These are phyloP conservation scores for Oxytorus armatus DNA, from an alignment of 2,888 invertebrate genomes.

Conservation along the genomic window DNA sequence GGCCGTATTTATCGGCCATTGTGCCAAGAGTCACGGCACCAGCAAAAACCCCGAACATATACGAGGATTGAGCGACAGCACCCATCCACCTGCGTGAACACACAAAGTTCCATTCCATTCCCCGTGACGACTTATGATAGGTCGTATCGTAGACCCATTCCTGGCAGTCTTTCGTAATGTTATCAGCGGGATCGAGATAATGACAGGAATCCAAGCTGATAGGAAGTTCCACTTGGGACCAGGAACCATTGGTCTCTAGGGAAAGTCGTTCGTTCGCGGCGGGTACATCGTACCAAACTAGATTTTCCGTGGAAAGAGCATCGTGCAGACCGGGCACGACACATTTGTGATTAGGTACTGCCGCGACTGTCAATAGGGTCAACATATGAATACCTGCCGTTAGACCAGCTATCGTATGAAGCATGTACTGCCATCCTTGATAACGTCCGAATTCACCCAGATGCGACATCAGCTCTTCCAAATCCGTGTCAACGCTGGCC, in stretches of 20 bases:
- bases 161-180: constrained; percentile 84
- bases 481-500: constrained; percentile 77
- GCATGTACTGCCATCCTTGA: constrained; percentile 91
- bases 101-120: constrained; percentile 93
- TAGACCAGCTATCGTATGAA: constrained; percentile 91
- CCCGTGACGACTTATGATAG: constrained; percentile 90
- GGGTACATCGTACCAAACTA: constrained; percentile 62
- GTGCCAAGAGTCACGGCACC: constrained; percentile 92
- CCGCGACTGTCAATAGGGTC: constrained; percentile 92
- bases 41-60: constrained; percentile 93
- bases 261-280: constrained; percentile 13
- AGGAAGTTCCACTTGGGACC: constrained; percentile 21
- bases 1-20: constrained; percentile 92
- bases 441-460: constrained; percentile 93
- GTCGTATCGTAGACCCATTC: constrained; percentile 91
- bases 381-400: constrained; percentile 94
- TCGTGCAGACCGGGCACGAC: constrained; percentile 69
- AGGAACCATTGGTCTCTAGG: constrained; percentile 29
- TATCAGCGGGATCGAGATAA: constrained; percentile 81
- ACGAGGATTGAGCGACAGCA: constrained; percentile 90
- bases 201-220: constrained; percentile 86
- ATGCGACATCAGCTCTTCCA: constrained; percentile 81
- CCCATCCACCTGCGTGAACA: constrained; percentile 93
- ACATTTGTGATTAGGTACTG: constrained; percentile 90
- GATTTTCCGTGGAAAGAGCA: constrained; percentile 45